Conservation (phyloP, 92 coral and sea anemone species). For the Micromussa lordhowensis region DNA sequence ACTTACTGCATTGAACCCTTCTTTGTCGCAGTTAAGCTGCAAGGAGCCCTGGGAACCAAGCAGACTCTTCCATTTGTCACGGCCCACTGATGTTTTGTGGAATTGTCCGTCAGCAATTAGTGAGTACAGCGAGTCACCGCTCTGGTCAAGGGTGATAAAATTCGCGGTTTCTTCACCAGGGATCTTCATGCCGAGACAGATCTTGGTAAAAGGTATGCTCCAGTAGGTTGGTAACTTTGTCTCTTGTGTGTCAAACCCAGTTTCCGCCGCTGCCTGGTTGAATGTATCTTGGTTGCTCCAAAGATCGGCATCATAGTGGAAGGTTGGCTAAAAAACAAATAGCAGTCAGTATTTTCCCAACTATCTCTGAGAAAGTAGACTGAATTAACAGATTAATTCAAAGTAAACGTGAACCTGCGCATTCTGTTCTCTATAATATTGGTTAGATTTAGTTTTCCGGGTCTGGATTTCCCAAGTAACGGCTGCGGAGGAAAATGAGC, state of each 20-base stretch:
- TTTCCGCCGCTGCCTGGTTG: not conserved
- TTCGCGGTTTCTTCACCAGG: not conserved
- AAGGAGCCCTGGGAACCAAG: not conserved
- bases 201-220: not conserved
- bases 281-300: not conserved
- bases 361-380: not conserved
- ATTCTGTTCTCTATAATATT: no score
- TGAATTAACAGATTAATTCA: no score
- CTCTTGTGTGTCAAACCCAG: not conserved
- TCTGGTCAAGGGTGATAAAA: not conserved
- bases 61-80: not conserved
- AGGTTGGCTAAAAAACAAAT: not conserved
- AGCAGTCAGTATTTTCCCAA: not conserved
- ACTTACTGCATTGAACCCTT: not conserved
- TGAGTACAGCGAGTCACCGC: slow-evolving; percentile 9
- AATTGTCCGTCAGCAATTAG: not conserved
- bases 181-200: slow-evolving; percentile 2
- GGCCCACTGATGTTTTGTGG: not conserved
- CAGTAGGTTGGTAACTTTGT: slow-evolving; percentile 9
- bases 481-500: no score
- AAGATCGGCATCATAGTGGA: not conserved
- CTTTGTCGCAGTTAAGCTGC: not conserved
- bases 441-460: no score
- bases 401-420: no score
- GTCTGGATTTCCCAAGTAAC: no score